These are phyloP conservation scores for Ariolimax columbianus DNA, from an alignment of 2,888 invertebrate species.

Conservation along the genomic window DNA sequence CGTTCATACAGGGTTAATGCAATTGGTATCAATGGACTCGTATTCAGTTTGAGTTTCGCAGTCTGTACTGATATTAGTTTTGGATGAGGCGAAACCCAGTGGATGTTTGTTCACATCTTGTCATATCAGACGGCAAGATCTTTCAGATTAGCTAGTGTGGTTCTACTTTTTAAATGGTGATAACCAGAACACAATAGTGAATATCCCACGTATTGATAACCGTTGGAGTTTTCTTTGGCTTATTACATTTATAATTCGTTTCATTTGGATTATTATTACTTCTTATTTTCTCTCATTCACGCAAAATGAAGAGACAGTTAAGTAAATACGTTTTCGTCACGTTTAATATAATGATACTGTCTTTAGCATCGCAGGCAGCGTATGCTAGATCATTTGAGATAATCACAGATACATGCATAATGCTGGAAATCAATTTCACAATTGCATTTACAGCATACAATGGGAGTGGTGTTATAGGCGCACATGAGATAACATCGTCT, in stretches of 20 bases:
- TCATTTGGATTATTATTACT: neutral
- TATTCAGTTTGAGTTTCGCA: no score
- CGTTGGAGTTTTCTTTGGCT: neutral
- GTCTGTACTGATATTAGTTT: no score
- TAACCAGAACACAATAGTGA: neutral
- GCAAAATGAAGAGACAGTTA: neutral
- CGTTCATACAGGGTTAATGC: no score
- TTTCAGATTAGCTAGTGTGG: neutral
- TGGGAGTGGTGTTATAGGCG: neutral
- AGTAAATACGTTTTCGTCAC: neutral
- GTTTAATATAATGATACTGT: neutral
- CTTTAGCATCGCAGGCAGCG: neutral
- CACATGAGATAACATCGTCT: neutral
- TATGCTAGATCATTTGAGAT: neutral
- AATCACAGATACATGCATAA: neutral
- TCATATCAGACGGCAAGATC: neutral
- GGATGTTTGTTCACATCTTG: no score
- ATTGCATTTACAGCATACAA: neutral
- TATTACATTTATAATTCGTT: neutral
- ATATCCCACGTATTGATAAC: neutral
- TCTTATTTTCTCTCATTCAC: neutral
- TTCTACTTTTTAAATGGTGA: neutral
- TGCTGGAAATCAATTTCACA: slow-evolving; percentile 1
- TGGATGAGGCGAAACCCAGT: no score
- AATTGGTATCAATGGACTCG: no score